Evolutionary conservation across 2,797 vertebrate genomes (phyloP).

Genomic region (Fistularia commersonii): DNA sequence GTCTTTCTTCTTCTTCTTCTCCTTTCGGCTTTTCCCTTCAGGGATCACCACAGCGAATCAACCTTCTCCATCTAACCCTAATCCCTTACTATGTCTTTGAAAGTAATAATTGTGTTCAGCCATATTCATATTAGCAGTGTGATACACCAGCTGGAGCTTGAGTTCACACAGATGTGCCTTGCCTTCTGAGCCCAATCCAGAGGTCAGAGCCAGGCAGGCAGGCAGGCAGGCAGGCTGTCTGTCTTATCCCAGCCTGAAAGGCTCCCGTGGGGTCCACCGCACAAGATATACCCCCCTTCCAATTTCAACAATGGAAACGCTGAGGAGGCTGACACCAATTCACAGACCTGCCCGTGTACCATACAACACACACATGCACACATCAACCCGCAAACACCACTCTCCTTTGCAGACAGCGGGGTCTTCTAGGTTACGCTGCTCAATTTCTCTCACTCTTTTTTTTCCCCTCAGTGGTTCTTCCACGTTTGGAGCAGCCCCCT

Average conservation of each 20-base stretch:
- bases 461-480: slow-evolving; percentile 40
- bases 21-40: too few species aligned
- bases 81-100: too few species aligned
- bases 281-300: slow-evolving; percentile 30
- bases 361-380: slow-evolving; percentile 23
- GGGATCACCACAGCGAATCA: too few species aligned
- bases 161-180: slow-evolving; percentile 27
- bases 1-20: too few species aligned
- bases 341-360: slow-evolving; percentile 41
- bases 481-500: slow-evolving; percentile 54
- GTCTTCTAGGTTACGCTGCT: slow-evolving; percentile 64
- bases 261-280: slow-evolving; percentile 36
- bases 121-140: slow-evolving; percentile 12
- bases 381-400: slow-evolving; percentile 21
- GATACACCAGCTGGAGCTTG: slow-evolving; percentile 21
- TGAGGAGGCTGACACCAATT: slow-evolving; percentile 53
- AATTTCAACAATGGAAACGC: slow-evolving; percentile 28
- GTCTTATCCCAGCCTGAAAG: slow-evolving; percentile 35
- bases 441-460: slow-evolving; percentile 58
- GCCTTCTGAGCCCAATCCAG: slow-evolving; percentile 41
- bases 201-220: slow-evolving; percentile 35
- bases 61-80: too few species aligned
- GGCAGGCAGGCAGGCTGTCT: slow-evolving; percentile 30
- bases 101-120: too few species aligned
- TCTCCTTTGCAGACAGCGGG: slow-evolving; percentile 52